Evolutionary conservation across 1,140 invertebrate genomes (phyloP).

Genomic region (Scylla paramamosain): DNA sequence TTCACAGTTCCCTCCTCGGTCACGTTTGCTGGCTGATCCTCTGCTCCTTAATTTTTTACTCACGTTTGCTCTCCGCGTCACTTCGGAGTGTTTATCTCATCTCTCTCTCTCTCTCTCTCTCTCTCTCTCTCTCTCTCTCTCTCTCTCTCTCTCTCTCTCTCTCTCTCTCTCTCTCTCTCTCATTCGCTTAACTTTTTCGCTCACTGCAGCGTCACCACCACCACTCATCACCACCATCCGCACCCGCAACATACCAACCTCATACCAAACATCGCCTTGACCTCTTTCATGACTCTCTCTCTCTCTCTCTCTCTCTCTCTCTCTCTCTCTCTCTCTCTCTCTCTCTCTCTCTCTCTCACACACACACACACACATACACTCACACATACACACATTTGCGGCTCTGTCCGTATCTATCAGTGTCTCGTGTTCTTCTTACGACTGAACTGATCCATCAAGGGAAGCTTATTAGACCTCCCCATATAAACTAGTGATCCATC

Average conservation of each 20-base stretch:
- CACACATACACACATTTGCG: neutral
- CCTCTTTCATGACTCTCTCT: slow-evolving; percentile 24
- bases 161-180: neutral
- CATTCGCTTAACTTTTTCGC: no score
- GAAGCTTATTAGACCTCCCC: no score
- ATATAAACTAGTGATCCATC: neutral
- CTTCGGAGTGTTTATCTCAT: neutral
- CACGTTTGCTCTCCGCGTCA: neutral
- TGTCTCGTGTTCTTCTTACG: neutral
- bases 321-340: slow-evolving; percentile 30
- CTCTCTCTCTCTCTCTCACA: slow-evolving; percentile 31
- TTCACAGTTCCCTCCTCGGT: neutral
- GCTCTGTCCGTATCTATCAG: neutral
- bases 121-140: no score
- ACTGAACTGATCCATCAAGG: neutral
- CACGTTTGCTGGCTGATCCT: neutral
- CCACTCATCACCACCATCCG: neutral
- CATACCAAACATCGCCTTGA: neutral
- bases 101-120: neutral
- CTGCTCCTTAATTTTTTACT: neutral
- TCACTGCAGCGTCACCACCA: no score
- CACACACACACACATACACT: slow-evolving; percentile 1
- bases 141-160: neutral
- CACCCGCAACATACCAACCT: neutral
- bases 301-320: slow-evolving; percentile 30